Conservation (phyloP, 2,113 vertebrate species). For the Grantiella picta region DNA sequence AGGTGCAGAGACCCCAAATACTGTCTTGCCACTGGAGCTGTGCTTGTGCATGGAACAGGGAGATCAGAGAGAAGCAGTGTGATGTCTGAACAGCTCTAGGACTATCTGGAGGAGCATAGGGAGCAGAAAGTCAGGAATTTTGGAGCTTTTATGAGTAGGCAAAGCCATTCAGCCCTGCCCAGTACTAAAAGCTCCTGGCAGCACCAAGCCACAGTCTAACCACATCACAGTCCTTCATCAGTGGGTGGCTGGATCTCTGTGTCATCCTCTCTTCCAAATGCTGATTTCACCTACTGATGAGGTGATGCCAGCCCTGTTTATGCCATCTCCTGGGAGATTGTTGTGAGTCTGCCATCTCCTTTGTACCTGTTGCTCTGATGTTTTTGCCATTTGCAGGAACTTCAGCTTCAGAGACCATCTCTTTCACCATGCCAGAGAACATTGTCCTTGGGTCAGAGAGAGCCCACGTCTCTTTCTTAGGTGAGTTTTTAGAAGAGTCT, state of each 20-base stretch:
- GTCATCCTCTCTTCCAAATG: neutral
- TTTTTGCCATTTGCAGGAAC: conserved; percentile 24
- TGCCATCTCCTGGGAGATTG: neutral
- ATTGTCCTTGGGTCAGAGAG: conserved; percentile 74
- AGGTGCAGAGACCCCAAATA: neutral
- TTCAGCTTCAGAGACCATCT: conserved; percentile 50
- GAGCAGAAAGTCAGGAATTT: neutral
- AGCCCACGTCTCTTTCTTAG: conserved; percentile 76
- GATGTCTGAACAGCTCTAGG: neutral
- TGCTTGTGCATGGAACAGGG: neutral
- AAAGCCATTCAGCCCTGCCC: neutral
- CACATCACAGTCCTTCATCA: neutral
- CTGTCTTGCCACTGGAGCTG: neutral
- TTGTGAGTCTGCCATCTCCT: neutral
- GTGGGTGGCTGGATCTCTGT: neutral
- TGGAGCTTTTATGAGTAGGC: neutral
- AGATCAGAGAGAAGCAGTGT: neutral
- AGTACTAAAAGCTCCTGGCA: neutral
- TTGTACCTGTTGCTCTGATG: neutral
- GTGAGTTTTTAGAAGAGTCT: conserved; percentile 36
- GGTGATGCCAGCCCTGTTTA: neutral
- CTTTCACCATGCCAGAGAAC: conserved; percentile 66
- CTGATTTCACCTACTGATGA: neutral
- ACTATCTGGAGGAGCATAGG: neutral
- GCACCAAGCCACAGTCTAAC: neutral